Evolutionary conservation across 2,888 invertebrate genomes (phyloP).

Genomic region (Phorcus lineatus): DNA sequence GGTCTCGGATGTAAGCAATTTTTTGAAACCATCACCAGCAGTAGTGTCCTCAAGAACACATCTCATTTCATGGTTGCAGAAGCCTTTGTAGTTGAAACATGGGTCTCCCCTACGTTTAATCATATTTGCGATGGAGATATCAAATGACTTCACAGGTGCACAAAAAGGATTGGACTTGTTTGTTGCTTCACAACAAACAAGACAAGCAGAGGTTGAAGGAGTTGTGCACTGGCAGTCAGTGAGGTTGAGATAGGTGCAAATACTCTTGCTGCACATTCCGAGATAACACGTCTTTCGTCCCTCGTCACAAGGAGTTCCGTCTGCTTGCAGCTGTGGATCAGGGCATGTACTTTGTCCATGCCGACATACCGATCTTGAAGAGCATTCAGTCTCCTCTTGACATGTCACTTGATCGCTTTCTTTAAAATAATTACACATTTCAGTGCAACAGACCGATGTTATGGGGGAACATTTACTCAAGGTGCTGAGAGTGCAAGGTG

Average conservation of each 20-base stretch:
- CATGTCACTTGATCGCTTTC: constrained; percentile 33
- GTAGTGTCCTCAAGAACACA: constrained; percentile 46
- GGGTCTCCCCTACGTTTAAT: constrained; percentile 35
- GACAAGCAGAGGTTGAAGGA: constrained; percentile 33
- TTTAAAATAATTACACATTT: constrained; percentile 38
- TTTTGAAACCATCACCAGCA: constrained; percentile 37
- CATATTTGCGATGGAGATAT: background rate
- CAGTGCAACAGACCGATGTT: constrained; percentile 45
- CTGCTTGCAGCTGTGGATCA: background rate
- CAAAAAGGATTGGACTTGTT: constrained; percentile 32
- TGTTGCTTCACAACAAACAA: constrained; percentile 43
- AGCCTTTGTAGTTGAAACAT: constrained; percentile 48
- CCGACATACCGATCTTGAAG: constrained; percentile 38
- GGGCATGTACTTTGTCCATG: constrained; percentile 48
- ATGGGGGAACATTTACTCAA: constrained; percentile 49
- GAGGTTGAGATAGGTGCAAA: constrained; percentile 40
- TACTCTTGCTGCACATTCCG: constrained; percentile 50
- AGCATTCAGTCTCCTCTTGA: constrained; percentile 44
- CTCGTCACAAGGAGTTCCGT: constrained; percentile 45
- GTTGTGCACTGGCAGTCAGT: constrained; percentile 43
- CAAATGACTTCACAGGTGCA: background rate
- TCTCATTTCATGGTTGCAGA: constrained; percentile 44
- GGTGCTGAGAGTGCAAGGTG: constrained; percentile 49
- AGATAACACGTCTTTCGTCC: constrained; percentile 44
- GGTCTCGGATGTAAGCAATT: constrained; percentile 38